Evolutionary conservation across 2,797 vertebrate genomes (phyloP), one percentile per base, ranked within the genome.

Genomic region (Chelidonichthys spinosus): DNA sequence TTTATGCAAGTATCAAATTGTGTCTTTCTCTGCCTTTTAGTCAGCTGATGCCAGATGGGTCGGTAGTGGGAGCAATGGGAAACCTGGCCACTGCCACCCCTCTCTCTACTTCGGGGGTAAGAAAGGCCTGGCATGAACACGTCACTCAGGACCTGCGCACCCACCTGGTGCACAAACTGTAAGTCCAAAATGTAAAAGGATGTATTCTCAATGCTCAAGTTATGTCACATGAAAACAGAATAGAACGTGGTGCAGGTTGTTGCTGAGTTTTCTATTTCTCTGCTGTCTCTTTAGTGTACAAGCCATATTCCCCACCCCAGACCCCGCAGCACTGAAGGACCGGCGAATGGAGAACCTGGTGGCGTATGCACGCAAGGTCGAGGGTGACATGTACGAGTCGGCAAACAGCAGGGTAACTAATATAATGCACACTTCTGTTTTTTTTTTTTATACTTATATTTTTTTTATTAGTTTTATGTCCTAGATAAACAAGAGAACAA

Each of bases 131-230:
- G 98, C 98, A 99, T 55, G 98, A 99, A 89, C 98, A 99, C 4
- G 97, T 99, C 92, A 99, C 98, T 95, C 98, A 99, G 96, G 98
- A 99, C 92, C 95, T 99, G 89, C 97, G 98, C 89, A 98, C 96
- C 90, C 98, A 99, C 90, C 95, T 99, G 87, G 98, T 99, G 79
- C 98, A 99, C 91, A 99, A 99, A 94, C 96, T 99, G 98, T 99
- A 92, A 90, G 98, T 97, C 32, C 32, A 52, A n/a, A 62, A 1
- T n/a, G 44, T 14, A 4, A 63, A 65, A 79, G 1, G 6, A 44
- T 47, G 0, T 32, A 2, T 36, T 36, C 7, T 13, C 13, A 44
- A 58, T 49, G 37, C 5, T 42, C 0, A 1, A 10, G 5, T 42
- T 62, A 3, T 32, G 2, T 37, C 2, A 25, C 7, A 8, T 69